These are phyloP conservation scores for Zaprionus taronus DNA, from an alignment of 1,140 invertebrate genomes.

Conservation along the genomic window DNA sequence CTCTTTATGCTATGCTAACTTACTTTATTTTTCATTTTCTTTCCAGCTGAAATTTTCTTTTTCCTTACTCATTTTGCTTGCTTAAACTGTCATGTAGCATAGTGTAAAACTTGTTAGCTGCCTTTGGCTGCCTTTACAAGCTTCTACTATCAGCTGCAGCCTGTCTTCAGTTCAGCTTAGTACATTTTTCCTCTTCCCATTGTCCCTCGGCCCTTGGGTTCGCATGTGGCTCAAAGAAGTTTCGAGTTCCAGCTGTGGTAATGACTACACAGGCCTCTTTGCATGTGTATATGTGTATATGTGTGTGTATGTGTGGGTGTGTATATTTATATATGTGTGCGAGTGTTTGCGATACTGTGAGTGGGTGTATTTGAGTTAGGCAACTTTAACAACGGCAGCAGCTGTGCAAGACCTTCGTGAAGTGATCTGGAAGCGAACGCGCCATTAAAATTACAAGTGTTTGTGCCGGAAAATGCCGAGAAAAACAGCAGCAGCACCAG, in stretches of 20 bases:
- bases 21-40: neutral
- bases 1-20: neutral
- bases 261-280: conserved; percentile 9
- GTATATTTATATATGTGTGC: neutral
- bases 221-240: conserved; percentile 26
- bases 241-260: conserved; percentile 26
- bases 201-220: neutral
- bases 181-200: no score
- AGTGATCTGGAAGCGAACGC: conserved; percentile 54
- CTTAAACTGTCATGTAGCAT: neutral
- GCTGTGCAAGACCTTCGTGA: conserved; percentile 29
- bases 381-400: conserved; percentile 64
- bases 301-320: conserved; percentile 7
- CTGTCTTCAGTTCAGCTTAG: conserved; percentile 1
- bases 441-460: conserved; percentile 79
- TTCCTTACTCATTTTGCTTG: neutral
- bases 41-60: neutral
- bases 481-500: conserved; percentile 10
- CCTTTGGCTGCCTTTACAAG: conserved; percentile 1
- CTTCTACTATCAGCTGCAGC: conserved; percentile 27
- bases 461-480: conserved; percentile 48
- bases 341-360: neutral
- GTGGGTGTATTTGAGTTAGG: conserved; percentile 38
- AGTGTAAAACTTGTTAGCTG: conserved; percentile 2
- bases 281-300: neutral